Evolutionary conservation across 1,140 invertebrate genomes (phyloP).

Genomic region (Ericerus pela): DNA sequence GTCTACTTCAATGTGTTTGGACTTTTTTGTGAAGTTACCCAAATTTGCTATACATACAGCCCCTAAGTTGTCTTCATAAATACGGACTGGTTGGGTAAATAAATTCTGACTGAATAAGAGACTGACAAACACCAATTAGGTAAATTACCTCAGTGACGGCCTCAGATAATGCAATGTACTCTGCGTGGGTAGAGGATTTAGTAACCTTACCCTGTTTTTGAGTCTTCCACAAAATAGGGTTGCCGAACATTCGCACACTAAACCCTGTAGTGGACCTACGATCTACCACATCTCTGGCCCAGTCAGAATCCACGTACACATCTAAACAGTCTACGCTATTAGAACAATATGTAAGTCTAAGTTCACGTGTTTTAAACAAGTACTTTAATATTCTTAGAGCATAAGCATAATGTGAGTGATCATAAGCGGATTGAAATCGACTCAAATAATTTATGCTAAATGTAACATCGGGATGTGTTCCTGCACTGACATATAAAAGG

Average conservation of each 20-base stretch:
- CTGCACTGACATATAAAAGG: conserved; percentile 32
- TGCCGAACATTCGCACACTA: conserved; percentile 18
- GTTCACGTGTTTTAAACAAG: conserved; percentile 28
- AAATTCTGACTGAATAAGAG: too few relatives aligned
- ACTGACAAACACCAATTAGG: too few relatives aligned
- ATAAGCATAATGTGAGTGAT: conserved; percentile 29
- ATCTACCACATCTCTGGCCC: conserved; percentile 25
- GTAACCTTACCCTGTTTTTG: conserved; percentile 24
- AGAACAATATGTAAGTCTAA: conserved; percentile 9
- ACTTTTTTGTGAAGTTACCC: too few relatives aligned
- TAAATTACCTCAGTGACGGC: conserved; percentile 21
- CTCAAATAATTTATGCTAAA: conserved; percentile 32
- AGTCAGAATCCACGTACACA: conserved; percentile 26
- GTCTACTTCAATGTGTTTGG: too few relatives aligned
- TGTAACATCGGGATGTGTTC: conserved; percentile 34
- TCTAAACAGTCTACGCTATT: not conserved
- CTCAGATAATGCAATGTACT: conserved; percentile 25
- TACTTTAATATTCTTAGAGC: conserved; percentile 33
- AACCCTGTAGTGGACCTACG: conserved; percentile 26
- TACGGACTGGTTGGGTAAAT: too few relatives aligned
- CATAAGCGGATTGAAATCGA: conserved; percentile 31
- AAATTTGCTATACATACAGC: too few relatives aligned
- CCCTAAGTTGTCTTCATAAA: too few relatives aligned
- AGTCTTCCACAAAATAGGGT: conserved; percentile 22
- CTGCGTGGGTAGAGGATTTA: conserved; percentile 24